Conservation (phyloP, 2,888 invertebrate genomes). For the Leptinotarsa juncta region DNA sequence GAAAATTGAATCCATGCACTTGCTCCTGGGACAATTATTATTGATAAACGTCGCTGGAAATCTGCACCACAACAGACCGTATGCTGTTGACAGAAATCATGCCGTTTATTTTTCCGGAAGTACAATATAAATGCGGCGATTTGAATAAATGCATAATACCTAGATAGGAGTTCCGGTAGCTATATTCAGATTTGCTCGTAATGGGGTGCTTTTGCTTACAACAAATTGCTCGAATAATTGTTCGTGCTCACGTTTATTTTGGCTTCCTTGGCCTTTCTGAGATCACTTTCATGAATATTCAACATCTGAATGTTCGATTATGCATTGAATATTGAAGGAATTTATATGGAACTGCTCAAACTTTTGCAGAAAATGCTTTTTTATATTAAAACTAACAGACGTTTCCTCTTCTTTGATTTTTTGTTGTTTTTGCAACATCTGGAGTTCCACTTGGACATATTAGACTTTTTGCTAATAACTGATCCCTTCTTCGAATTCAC, state of each 20-base stretch:
- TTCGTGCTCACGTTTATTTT: neutral
- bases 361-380: too few species aligned
- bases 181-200: slow-evolving; percentile 9
- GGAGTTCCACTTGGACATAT: too few species aligned
- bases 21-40: neutral
- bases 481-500: too few species aligned
- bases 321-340: neutral
- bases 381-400: too few species aligned
- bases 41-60: neutral
- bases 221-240: neutral
- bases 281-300: slow-evolving; percentile 1
- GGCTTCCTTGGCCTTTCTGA: neutral
- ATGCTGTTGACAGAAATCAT: slow-evolving; percentile 19
- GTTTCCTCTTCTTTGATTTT: too few species aligned
- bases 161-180: neutral
- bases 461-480: too few species aligned
- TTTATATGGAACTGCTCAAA: neutral
- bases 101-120: slow-evolving; percentile 10
- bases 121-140: slow-evolving; percentile 18
- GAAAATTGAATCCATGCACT: neutral
- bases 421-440: too few species aligned
- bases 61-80: slow-evolving; percentile 6
- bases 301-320: neutral
- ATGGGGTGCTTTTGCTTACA: neutral
- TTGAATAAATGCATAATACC: slow-evolving; percentile 18